phyloP scores from a whole-genome alignment of 1,140 invertebrate genomes.

The Ostrea denselamellosa region DNA sequence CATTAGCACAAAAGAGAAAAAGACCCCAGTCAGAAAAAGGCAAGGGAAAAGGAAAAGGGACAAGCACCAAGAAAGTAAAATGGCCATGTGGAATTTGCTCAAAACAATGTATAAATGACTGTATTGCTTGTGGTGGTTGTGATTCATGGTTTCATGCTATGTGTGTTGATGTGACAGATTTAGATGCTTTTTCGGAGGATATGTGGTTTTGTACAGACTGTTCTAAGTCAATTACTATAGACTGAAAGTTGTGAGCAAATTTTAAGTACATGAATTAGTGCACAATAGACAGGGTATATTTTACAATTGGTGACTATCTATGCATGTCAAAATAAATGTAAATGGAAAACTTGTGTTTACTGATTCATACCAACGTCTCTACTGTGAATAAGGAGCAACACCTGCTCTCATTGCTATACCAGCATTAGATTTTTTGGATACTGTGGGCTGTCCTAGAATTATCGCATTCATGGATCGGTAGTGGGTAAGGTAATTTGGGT shows the following conservation, averaged over 20 bases:
- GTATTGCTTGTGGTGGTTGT: background rate
- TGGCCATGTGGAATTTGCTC: background rate
- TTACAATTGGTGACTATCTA: too few species aligned
- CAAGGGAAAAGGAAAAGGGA: background rate
- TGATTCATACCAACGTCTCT: background rate
- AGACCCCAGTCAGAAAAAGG: background rate
- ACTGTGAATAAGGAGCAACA: background rate
- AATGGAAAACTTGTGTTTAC: background rate
- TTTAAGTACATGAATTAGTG: background rate
- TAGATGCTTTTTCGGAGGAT: background rate
- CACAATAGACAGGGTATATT: background rate
- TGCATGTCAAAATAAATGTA: background rate
- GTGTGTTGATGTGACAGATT: background rate
- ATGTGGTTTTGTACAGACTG: background rate
- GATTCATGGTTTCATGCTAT: background rate
- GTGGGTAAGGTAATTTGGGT: conserved; percentile 52
- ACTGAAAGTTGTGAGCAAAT: background rate
- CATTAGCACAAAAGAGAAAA: background rate
- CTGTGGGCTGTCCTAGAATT: conserved; percentile 49
- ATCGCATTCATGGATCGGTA: conserved; percentile 52
- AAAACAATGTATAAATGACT: background rate
- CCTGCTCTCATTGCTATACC: background rate
- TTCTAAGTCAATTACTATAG: background rate
- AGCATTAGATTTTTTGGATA: conserved; percentile 50
- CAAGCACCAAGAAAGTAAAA: background rate